phyloP scores from a whole-genome alignment of 2,888 invertebrate genomes.

The Pristionchus mayeri region DNA sequence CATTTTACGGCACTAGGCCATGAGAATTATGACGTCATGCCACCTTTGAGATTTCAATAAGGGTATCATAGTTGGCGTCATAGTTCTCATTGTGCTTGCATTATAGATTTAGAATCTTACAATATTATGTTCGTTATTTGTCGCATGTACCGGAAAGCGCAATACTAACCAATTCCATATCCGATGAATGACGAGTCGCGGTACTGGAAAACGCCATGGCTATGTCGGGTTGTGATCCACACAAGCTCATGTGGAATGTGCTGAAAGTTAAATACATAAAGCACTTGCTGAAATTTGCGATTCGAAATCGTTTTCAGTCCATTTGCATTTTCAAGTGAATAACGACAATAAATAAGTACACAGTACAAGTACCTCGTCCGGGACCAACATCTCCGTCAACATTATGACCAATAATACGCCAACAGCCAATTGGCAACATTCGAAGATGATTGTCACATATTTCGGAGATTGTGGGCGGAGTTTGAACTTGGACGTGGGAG shows the following conservation, averaged over 20 bases:
- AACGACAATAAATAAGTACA: too few relatives aligned
- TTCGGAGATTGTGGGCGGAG: not conserved
- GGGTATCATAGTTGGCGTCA: too few relatives aligned
- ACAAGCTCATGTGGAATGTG: not conserved
- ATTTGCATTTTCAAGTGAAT: too few relatives aligned
- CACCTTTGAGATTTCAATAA: too few relatives aligned
- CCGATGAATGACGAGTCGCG: not conserved
- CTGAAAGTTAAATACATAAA: too few relatives aligned
- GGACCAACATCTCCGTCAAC: not conserved
- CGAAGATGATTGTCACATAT: not conserved
- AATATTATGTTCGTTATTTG: not conserved
- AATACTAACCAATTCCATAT: not conserved
- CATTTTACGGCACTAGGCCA: too few relatives aligned
- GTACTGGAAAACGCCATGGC: not conserved
- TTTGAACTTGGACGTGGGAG: not conserved
- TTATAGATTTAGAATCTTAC: too few relatives aligned
- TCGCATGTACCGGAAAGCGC: not conserved
- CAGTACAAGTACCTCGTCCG: not conserved
- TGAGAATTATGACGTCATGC: too few relatives aligned
- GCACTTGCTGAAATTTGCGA: not conserved
- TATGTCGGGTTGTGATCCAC: not conserved
- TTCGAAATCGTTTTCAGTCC: not conserved
- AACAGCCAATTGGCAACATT: not conserved
- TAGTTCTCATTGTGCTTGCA: too few relatives aligned
- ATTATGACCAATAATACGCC: not conserved